Evolutionary conservation across 2,888 invertebrate species (phyloP), one percentile per base, ranked within the genome.

Genomic region (Parnassius apollo): DNA sequence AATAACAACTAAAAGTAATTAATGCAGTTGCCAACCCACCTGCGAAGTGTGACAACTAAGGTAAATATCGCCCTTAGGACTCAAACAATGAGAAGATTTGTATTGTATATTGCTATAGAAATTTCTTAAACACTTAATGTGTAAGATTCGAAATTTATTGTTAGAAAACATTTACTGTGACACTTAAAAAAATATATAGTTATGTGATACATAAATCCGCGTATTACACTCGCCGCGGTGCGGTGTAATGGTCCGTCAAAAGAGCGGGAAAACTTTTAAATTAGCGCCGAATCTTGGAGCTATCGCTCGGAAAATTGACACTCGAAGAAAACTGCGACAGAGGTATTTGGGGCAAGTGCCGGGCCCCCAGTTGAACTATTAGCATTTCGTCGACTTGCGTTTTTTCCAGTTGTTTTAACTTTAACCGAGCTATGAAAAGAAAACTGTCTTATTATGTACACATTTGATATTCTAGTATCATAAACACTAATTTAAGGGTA

Each of bases 221-320:
- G 65, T 67, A 69, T 71, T 72, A 71, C 70, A 65, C 68, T 64
- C 67, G 70, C 67, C 65, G 65, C 65, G 58, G 65, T 62, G 64
- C 59, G 56, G 71, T 66, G 72, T 74, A 79, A 79, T 79, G 76
- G 76, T 66, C 71, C 74, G 72, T 69, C 66, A 64, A 68, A 68
- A 73, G 70, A 69, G 72, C 69, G 71, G 69, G 62, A 65, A 73
- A 75, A 73, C 69, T 75, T 76, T 74, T 74, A 75, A 75, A 75
- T 75, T 75, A 73, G 75, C 68, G 70, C 66, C 69, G 71, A 72
- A 75, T 72, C 68, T 70, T 66, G 68, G 65, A 61, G 71, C 68
- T 74, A 75, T 77, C 65, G 76, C 63, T 71, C 71, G 76, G 75
- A 75, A 78, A 77, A 78, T 75, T 74, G 75, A 76, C 74, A 71